Percentiles rank a stretch among this genome's conserved stretches.
phyloP scores from a whole-genome alignment of 1,140 invertebrate species.

The Pogonomyrmex barbatus region DNA sequence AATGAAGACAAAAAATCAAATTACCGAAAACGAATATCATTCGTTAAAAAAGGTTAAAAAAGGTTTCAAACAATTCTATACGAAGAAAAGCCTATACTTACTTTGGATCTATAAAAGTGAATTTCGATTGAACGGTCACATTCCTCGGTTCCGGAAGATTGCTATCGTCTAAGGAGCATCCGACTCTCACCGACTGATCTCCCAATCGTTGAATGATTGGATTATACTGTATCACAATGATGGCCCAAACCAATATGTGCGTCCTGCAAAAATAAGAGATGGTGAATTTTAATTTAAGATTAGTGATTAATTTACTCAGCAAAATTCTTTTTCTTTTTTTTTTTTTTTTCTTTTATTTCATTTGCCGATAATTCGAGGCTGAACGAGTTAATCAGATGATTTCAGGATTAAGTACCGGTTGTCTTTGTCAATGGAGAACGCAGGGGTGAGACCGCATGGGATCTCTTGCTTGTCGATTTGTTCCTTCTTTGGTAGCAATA shows the following conservation, averaged over 20 bases:
- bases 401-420: slow-evolving; percentile 75
- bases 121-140: slow-evolving; percentile 82
- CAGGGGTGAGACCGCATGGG: slow-evolving; percentile 80
- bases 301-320: not conserved
- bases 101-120: slow-evolving; percentile 82
- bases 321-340: too few species aligned
- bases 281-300: not conserved
- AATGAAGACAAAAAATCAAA: not conserved
- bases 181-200: slow-evolving; percentile 87
- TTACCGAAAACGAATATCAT: not conserved
- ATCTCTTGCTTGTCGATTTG: slow-evolving; percentile 65
- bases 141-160: slow-evolving; percentile 80
- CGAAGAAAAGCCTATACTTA: slow-evolving; percentile 68
- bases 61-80: not conserved
- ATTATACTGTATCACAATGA: slow-evolving; percentile 88
- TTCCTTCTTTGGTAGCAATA: slow-evolving; percentile 80
- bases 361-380: not conserved
- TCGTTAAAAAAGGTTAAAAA: not conserved
- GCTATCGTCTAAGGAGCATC: slow-evolving; percentile 84
- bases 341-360: not conserved
- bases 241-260: slow-evolving; percentile 83
- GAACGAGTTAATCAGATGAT: not conserved
- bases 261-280: slow-evolving; percentile 73
- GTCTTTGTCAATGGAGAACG: slow-evolving; percentile 78
- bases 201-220: slow-evolving; percentile 88